A percentile compares a stretch with the other conserved stretches of the same genome.
These are phyloP conservation scores for Synanceia verrucosa DNA, from an alignment of 2,797 vertebrate species.

Conservation along the genomic window DNA sequence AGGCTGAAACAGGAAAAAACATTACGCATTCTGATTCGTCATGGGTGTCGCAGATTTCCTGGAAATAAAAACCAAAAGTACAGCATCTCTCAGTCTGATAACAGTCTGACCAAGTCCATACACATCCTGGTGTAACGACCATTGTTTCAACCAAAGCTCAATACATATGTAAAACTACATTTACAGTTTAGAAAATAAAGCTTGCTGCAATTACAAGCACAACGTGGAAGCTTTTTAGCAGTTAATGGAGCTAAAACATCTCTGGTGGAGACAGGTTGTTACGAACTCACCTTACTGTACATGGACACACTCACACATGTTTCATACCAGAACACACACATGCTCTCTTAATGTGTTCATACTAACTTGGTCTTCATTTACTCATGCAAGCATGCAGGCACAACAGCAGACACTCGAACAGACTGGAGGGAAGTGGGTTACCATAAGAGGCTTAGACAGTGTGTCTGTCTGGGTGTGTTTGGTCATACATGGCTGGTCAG, in stretches of 20 bases:
- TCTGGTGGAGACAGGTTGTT: background rate
- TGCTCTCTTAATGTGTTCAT: constrained; percentile 5
- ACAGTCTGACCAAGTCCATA: background rate
- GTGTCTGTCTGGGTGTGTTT: constrained; percentile 37
- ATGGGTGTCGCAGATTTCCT: too few relatives aligned
- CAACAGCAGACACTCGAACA: constrained; percentile 64
- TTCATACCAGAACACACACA: constrained; percentile 10
- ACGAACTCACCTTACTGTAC: background rate
- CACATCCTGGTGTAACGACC: background rate
- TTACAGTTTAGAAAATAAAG: background rate
- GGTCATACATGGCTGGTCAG: constrained; percentile 57
- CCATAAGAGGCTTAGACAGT: constrained; percentile 68
- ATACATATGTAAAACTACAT: background rate
- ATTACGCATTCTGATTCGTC: too few relatives aligned
- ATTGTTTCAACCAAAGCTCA: background rate
- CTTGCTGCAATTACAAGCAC: constrained; percentile 1
- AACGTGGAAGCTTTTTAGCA: background rate
- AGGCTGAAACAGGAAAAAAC: background rate
- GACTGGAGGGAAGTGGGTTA: constrained; percentile 63
- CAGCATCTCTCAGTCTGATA: background rate
- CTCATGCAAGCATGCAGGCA: constrained; percentile 32
- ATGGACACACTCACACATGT: background rate
- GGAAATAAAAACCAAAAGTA: too few relatives aligned
- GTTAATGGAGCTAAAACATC: background rate
- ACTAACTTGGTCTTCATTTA: constrained; percentile 39